A percentile compares a stretch with the other conserved stretches of the same genome.
These are phyloP conservation scores for Syrmaticus mikado DNA, from an alignment of 2,113 vertebrate species.

Conservation along the genomic window DNA sequence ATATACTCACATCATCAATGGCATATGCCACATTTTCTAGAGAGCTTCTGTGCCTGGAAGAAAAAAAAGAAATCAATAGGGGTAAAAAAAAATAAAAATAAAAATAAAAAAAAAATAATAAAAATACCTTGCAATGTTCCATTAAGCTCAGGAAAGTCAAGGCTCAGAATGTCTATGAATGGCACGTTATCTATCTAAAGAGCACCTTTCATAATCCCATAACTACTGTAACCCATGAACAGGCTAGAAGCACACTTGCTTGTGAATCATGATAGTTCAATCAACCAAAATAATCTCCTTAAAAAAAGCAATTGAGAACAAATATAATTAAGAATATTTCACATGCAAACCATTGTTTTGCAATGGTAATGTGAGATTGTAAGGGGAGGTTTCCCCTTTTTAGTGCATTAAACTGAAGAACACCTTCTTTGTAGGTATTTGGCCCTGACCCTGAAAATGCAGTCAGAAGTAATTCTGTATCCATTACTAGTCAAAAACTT, in stretches of 20 bases:
- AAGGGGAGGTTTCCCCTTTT: neutral
- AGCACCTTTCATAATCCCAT: neutral
- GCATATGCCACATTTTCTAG: slow-evolving; percentile 44
- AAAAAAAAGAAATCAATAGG: rapidly evolving
- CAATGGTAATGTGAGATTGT: neutral
- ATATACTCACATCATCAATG: slow-evolving; percentile 71
- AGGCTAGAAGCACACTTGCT: neutral
- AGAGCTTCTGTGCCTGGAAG: slow-evolving; percentile 34
- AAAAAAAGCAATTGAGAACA: neutral
- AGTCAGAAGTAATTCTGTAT: neutral
- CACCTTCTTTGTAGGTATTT: neutral
- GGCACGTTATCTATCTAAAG: neutral
- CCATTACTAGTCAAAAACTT: neutral
- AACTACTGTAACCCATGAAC: neutral
- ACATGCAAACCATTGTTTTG: neutral
- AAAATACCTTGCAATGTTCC: neutral
- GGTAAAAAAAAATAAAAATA: too few relatives aligned
- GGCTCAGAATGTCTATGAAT: neutral
- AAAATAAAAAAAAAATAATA: too few relatives aligned
- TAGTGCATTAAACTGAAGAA: neutral
- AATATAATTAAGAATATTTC: neutral
- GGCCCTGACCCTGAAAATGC: neutral
- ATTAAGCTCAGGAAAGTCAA: neutral
- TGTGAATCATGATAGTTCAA: neutral
- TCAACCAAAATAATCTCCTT: neutral